phyloP scores from a whole-genome alignment of 2,113 vertebrate genomes.

The Bubo scandiacus region DNA sequence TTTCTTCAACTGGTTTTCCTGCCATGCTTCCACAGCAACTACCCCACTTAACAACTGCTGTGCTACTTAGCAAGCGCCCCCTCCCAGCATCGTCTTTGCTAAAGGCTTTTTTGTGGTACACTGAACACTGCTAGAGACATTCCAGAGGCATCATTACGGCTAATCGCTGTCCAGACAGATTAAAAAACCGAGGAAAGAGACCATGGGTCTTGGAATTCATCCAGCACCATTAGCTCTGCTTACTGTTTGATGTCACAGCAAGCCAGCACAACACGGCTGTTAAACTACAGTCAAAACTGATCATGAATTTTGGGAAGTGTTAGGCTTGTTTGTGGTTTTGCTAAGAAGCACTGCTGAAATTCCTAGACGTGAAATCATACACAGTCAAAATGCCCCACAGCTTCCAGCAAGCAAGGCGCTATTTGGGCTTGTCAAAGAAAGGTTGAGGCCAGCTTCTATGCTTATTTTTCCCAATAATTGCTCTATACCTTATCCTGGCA shows the following conservation, averaged over 20 bases:
- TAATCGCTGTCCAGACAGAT: constrained; percentile 61
- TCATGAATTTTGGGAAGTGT: not conserved
- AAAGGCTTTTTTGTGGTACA: not conserved
- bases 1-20: not conserved
- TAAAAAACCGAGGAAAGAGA: constrained; percentile 26
- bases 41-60: not conserved
- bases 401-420: not conserved
- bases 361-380: not conserved
- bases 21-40: not conserved
- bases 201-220: not conserved
- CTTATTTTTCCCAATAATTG: not conserved
- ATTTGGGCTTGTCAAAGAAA: not conserved
- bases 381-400: not conserved
- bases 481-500: not conserved
- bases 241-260: not conserved
- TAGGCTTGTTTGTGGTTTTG: not conserved
- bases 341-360: not conserved
- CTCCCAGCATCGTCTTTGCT: not conserved
- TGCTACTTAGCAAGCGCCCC: not conserved
- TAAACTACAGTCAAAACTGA: not conserved
- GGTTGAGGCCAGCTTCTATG: not conserved
- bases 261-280: not conserved
- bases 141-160: constrained; percentile 48
- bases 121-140: constrained; percentile 5
- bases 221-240: not conserved